Percentiles rank a stretch among this genome's conserved stretches.
Conservation (phyloP, 2,888 invertebrate species). For the Apodemia zela region DNA sequence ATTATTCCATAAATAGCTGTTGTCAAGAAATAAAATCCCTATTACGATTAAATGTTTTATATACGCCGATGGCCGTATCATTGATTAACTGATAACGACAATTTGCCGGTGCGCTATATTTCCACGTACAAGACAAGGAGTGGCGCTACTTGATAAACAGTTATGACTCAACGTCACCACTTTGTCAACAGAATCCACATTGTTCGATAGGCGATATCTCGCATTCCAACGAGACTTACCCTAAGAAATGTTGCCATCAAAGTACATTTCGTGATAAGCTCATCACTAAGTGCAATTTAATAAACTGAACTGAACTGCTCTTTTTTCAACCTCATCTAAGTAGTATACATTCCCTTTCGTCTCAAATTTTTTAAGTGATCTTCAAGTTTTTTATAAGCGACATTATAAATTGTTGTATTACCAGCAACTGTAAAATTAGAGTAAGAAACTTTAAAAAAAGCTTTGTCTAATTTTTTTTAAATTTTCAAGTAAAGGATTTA, state of each 20-base stretch:
- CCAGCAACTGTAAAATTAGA: no score
- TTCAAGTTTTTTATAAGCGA: no score
- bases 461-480: no score
- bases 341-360: no score
- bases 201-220: conserved; percentile 26
- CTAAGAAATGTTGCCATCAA: conserved; percentile 30
- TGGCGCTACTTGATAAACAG: conserved; percentile 50
- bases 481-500: no score
- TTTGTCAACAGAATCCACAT: conserved; percentile 27
- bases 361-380: no score
- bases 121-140: conserved; percentile 49
- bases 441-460: no score
- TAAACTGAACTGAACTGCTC: background rate
- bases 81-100: conserved; percentile 17
- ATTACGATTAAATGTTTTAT: background rate
- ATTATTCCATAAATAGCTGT: background rate
- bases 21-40: background rate
- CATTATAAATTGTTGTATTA: no score
- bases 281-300: conserved; percentile 19
- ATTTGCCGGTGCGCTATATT: conserved; percentile 26
- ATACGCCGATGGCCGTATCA: conserved; percentile 6
- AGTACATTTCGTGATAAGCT: conserved; percentile 26
- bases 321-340: no score
- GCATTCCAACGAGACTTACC: conserved; percentile 26
- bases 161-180: conserved; percentile 34